Base-by-base conservation (phyloP, 2,888 invertebrate species). In the Scaeva pyrastri region DNA sequence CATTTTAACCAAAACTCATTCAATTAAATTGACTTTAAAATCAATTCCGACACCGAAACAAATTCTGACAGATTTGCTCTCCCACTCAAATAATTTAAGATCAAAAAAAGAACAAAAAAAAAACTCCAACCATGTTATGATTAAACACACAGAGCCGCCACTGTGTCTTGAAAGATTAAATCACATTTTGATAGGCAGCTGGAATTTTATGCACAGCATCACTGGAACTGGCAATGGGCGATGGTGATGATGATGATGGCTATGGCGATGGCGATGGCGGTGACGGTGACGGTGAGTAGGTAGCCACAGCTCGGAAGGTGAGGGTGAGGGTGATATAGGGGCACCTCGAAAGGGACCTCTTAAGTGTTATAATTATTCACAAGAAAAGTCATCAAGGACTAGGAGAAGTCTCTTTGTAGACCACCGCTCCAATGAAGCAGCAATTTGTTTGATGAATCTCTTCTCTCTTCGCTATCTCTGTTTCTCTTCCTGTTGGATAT, bases 281-380 rank as follows among this genome's bases (percentile, higher is more conserved):
- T 31, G 8, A 41, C 14, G 74, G 50, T 41, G 43, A 36, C 21
- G 64, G 62, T 64, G 79, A 80, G 79, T 74, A 80, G 68, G 68
- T 74, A 68, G 68, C 71, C 76, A 31, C n/a, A 41, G 45, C 16
- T 50, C n/a, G 14, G 21, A 75, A 58, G 56, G 48, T 48, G 48
- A 48, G 31, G 3, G 8, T 31, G 31, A 26, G 2, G 23, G 23
- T 84, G 68, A 73, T n/a, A n/a, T n/a, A n/a, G n/a, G 85, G 66
- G 82, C 64, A 52, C 60, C 74, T 74, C 55, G 71, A 78, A 78
- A 52, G 68, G 50, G 81, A 66, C 48, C n/a, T 82, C 82, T 78
- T 86, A 86, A 81, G 86, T 86, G 86, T 82, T 86, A 86, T 86
- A 86, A 86, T 86, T 86, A 86, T 86, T 86, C 86, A 86, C 74